These are phyloP conservation scores for Rhynchomys soricoides DNA, from an alignment of 2,113 vertebrate species.

Conservation along the genomic window DNA sequence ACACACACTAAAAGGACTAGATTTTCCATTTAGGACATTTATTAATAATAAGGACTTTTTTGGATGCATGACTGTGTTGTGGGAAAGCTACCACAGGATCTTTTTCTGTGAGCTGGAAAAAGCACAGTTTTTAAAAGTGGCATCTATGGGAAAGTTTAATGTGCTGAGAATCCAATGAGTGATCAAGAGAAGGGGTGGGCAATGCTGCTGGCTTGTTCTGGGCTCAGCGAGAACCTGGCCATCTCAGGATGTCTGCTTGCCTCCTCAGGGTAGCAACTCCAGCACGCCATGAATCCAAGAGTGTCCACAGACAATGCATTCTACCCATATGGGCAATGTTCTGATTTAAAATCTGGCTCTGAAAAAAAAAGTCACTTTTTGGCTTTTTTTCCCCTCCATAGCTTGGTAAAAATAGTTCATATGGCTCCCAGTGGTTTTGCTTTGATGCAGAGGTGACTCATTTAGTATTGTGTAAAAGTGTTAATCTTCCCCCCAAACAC, in stretches of 20 bases:
- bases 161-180: too few species aligned
- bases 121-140: not conserved
- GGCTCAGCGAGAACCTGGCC: not conserved
- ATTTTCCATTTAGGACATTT: not conserved
- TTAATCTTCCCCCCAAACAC: conserved; percentile 40
- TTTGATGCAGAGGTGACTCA: conserved; percentile 42
- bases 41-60: not conserved
- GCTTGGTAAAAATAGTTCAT: conserved; percentile 31
- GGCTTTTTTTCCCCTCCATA: not conserved
- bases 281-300: not conserved
- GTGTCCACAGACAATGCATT: not conserved
- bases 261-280: not conserved
- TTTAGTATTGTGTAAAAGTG: conserved; percentile 45
- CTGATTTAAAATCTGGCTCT: not conserved
- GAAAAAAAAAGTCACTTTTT: not conserved
- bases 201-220: not conserved
- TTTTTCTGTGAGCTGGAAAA: fast-evolving
- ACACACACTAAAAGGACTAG: not conserved
- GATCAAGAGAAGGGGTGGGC: not conserved
- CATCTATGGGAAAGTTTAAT: not conserved
- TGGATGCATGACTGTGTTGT: not conserved
- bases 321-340: not conserved
- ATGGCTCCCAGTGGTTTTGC: conserved; percentile 28
- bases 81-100: not conserved
- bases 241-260: not conserved